Evolutionary conservation across 2,113 vertebrate genomes (phyloP).

Genomic region (Vanacampus margaritifer): DNA sequence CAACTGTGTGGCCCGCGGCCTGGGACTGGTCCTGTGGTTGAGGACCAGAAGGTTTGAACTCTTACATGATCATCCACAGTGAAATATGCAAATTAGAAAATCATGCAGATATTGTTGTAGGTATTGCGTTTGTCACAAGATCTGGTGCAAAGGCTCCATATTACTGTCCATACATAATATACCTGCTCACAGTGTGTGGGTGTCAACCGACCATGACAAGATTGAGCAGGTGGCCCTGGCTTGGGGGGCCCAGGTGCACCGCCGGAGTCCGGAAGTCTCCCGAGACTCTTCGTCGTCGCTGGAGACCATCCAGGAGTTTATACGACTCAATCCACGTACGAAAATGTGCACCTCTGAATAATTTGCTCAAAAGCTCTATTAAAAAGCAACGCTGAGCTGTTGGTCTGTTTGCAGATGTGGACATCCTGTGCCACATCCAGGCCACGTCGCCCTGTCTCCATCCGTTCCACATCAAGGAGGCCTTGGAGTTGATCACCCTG

Average conservation of each 20-base stretch:
- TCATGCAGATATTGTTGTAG: not conserved
- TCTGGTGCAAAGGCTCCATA: not conserved
- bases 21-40: too few species aligned
- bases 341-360: too few species aligned
- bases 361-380: too few species aligned
- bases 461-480: constrained; percentile 80
- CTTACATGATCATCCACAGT: not conserved
- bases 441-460: constrained; percentile 94
- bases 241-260: constrained; percentile 84
- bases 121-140: not conserved
- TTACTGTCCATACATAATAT: not conserved
- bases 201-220: constrained; percentile 91
- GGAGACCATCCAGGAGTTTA: constrained; percentile 88
- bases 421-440: constrained; percentile 90
- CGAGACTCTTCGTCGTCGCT: constrained; percentile 85
- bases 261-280: constrained; percentile 82
- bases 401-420: constrained; percentile 75
- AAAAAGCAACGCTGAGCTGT: too few species aligned
- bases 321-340: constrained; percentile 74
- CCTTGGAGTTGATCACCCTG: constrained; percentile 74
- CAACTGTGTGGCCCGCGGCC: too few species aligned
- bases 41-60: not conserved
- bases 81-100: not conserved
- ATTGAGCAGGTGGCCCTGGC: constrained; percentile 83
- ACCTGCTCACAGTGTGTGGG: constrained; percentile 80